These are phyloP conservation scores for Ara ararauna DNA, from an alignment of 2,797 vertebrate species.

Conservation along the genomic window DNA sequence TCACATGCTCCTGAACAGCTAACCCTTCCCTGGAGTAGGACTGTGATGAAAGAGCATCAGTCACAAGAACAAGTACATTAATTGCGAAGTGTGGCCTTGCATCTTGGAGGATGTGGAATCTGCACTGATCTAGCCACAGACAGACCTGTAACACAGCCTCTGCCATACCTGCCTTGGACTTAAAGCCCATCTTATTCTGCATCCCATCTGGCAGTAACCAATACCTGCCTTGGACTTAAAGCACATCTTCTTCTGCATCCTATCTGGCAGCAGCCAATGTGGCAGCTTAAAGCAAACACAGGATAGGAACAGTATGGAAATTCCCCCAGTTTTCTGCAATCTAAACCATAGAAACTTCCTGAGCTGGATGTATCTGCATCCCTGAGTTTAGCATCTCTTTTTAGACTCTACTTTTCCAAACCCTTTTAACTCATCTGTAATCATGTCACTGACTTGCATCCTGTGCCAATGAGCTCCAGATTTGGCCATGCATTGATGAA, in stretches of 20 bases:
- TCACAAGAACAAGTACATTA: background rate
- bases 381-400: background rate
- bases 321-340: background rate
- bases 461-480: background rate
- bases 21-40: conserved; percentile 1
- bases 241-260: background rate
- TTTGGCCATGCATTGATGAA: background rate
- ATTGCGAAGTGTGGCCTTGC: background rate
- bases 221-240: background rate
- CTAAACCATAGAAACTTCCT: background rate
- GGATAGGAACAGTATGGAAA: background rate
- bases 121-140: background rate
- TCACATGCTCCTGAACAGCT: conserved; percentile 23
- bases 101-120: background rate
- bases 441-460: background rate
- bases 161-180: background rate
- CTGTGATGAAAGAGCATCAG: background rate
- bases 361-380: background rate
- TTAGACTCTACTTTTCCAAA: background rate
- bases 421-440: background rate
- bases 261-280: background rate
- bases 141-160: background rate
- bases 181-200: too few relatives aligned
- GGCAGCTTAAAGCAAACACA: background rate
- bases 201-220: too few relatives aligned